Evolutionary conservation across 2,113 vertebrate genomes (phyloP).

Genomic region (Nibea albiflora): DNA sequence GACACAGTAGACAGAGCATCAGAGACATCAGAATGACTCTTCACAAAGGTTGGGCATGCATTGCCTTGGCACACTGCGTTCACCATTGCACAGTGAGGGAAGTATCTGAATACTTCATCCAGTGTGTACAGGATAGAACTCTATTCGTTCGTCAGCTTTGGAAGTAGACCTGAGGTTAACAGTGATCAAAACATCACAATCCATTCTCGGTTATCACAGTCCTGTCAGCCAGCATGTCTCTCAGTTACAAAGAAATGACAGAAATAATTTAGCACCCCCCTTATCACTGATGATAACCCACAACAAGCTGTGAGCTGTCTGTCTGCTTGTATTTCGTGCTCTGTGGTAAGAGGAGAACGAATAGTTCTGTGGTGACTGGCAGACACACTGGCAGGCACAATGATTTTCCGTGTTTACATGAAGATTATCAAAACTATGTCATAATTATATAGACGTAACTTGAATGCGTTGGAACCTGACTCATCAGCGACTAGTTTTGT

Average conservation of each 20-base stretch:
- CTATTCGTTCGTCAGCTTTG: neutral
- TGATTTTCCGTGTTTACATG: conserved; percentile 11
- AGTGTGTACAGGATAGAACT: no score
- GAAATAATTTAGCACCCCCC: neutral
- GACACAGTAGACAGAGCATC: no score
- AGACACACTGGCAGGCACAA: conserved; percentile 2
- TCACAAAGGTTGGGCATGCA: no score
- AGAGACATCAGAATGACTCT: no score
- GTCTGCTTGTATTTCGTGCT: neutral
- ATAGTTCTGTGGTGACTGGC: conserved; percentile 1
- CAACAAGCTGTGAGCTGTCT: conserved; percentile 3
- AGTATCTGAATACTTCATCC: no score
- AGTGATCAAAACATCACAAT: neutral
- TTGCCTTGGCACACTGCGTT: no score
- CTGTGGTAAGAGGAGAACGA: neutral
- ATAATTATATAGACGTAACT: conserved; percentile 28
- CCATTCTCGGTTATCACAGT: neutral
- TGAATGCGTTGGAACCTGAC: conserved; percentile 32
- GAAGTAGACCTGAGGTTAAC: neutral
- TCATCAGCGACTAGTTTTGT: neutral
- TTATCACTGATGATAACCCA: neutral
- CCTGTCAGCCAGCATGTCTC: neutral
- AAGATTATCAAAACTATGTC: conserved; percentile 13
- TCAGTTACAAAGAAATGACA: neutral
- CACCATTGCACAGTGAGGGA: no score